phyloP scores from a whole-genome alignment of 2,797 vertebrate species.

The Catostomus latipinnis region DNA sequence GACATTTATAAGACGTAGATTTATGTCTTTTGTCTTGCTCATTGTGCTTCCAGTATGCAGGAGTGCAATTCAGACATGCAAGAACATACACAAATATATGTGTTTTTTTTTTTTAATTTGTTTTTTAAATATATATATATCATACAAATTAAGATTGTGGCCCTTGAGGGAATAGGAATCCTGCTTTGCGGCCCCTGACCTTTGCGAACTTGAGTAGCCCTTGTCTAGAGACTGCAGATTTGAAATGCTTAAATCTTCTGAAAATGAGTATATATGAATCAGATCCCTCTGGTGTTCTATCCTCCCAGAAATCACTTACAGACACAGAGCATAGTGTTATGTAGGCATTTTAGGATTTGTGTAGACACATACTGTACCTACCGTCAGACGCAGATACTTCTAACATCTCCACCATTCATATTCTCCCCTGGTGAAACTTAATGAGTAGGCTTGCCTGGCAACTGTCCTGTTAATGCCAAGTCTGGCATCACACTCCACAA shows the following conservation, averaged over 20 bases:
- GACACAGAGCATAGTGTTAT: neutral
- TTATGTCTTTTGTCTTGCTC: neutral
- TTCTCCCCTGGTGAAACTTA: conserved; percentile 15
- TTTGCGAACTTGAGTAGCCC: neutral
- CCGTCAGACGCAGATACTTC: conserved; percentile 3
- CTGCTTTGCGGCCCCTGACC: no score
- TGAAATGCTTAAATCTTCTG: no score
- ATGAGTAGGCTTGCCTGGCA: conserved; percentile 8
- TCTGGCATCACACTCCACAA: conserved; percentile 23
- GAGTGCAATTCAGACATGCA: neutral
- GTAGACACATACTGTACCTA: neutral
- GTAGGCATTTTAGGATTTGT: neutral
- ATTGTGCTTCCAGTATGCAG: neutral
- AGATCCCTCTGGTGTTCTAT: neutral
- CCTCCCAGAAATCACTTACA: neutral
- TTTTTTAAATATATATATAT: neutral
- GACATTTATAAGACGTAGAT: neutral
- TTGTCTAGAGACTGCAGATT: no score
- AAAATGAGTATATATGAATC: neutral
- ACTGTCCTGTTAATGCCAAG: conserved; percentile 38
- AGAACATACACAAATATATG: neutral
- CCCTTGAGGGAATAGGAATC: no score
- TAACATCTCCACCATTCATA: conserved; percentile 6
- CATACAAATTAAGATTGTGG: no score
- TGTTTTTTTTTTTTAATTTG: no score